phyloP scores from a whole-genome alignment of 1,140 invertebrate genomes.

The Telenomus remus region DNA sequence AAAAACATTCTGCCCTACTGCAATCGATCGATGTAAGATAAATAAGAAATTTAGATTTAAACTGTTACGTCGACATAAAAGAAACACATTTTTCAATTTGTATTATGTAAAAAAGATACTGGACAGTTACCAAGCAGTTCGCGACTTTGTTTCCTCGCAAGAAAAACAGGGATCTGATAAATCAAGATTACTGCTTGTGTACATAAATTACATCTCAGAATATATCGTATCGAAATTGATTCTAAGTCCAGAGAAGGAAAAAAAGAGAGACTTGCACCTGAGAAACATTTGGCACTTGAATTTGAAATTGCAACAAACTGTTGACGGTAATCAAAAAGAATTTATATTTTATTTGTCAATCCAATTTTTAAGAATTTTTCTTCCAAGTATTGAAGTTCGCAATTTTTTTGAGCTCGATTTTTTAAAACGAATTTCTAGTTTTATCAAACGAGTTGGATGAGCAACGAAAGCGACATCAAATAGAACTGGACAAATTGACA shows the following conservation, averaged over 20 bases:
- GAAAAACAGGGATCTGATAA: constrained; percentile 8
- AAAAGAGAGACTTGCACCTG: constrained; percentile 22
- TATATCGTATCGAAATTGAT: constrained; percentile 24
- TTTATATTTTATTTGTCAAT: not conserved
- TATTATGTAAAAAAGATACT: constrained; percentile 8
- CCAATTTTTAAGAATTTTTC: not conserved
- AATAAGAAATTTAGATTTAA: too few relatives aligned
- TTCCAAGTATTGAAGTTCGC: too few relatives aligned
- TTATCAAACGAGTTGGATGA: constrained; percentile 34
- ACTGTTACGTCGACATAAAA: too few relatives aligned
- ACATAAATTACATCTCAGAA: constrained; percentile 48
- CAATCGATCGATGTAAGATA: constrained; percentile 5
- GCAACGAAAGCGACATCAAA: constrained; percentile 35
- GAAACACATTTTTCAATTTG: too few relatives aligned
- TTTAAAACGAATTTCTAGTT: constrained; percentile 25
- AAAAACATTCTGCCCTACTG: not conserved
- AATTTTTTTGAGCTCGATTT: too few relatives aligned
- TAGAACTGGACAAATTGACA: not conserved
- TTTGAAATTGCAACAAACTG: constrained; percentile 11
- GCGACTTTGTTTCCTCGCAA: constrained; percentile 5
- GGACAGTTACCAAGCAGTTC: constrained; percentile 6
- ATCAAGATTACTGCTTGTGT: constrained; percentile 26
- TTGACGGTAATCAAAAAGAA: constrained; percentile 21
- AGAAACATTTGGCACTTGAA: constrained; percentile 31
- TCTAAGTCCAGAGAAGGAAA: constrained; percentile 25